These are phyloP conservation scores for Platycercus adscitus DNA, from an alignment of 2,113 vertebrate genomes.

Conservation along the genomic window DNA sequence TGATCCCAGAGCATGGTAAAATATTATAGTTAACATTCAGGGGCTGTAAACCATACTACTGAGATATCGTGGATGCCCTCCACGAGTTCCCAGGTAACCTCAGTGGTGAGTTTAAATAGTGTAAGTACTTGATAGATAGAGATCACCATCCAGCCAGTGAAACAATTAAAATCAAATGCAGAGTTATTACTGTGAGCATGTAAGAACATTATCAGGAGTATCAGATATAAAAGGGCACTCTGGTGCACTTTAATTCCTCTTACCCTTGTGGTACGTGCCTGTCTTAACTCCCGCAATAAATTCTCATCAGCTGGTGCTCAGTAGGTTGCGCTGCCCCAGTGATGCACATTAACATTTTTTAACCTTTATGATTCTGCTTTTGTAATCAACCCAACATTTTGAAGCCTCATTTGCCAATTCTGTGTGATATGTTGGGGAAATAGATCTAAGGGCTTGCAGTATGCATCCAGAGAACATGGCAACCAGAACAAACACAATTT, in stretches of 20 bases:
- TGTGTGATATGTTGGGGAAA: not conserved
- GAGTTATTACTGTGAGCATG: not conserved
- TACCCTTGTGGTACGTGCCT: not conserved
- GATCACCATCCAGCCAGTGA: not conserved
- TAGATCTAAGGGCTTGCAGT: not conserved
- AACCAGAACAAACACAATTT: not conserved
- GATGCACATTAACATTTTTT: conserved; percentile 11
- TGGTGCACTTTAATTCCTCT: not conserved
- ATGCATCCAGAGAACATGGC: not conserved
- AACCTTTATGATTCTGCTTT: conserved; percentile 15
- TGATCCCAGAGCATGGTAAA: not conserved
- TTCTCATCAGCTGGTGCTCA: conserved; percentile 24
- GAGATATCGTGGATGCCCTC: not conserved
- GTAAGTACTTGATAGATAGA: not conserved
- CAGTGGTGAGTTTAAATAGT: not conserved
- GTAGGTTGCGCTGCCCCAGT: conserved; percentile 5
- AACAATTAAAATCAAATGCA: conserved; percentile 37
- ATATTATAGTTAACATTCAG: not conserved
- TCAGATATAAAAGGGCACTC: not conserved
- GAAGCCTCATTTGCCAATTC: not conserved
- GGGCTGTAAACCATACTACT: not conserved
- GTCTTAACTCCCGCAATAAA: conserved; percentile 43
- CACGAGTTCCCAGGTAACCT: not conserved
- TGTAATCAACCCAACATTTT: not conserved
- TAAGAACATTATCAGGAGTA: not conserved